phyloP scores from a whole-genome alignment of 2,888 invertebrate species.

The Graphium colonna region DNA sequence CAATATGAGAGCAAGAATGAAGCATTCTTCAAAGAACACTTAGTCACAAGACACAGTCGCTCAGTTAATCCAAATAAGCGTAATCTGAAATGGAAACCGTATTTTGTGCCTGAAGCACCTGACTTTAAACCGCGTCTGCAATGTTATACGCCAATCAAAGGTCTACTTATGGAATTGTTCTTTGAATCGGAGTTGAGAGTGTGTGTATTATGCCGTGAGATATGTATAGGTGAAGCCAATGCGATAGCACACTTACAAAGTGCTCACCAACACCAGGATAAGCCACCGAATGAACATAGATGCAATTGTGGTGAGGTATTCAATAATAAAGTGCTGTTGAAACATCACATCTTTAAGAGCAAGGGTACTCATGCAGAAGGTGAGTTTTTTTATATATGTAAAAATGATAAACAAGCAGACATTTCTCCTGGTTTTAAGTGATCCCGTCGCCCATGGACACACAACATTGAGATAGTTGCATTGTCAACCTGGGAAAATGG shows the following conservation, averaged over 20 bases:
- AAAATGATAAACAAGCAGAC: too few relatives aligned
- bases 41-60: conserved; percentile 31
- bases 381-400: conserved; percentile 11
- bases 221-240: conserved; percentile 33
- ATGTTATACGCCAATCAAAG: conserved; percentile 4
- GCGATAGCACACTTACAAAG: conserved; percentile 36
- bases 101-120: conserved; percentile 19
- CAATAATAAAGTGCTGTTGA: conserved; percentile 44
- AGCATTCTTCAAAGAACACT: conserved; percentile 33
- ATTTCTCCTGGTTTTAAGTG: too few relatives aligned
- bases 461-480: too few relatives aligned
- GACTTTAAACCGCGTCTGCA: conserved; percentile 20
- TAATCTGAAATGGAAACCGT: conserved; percentile 11
- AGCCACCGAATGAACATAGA: conserved; percentile 14
- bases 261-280: conserved; percentile 29
- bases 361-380: conserved; percentile 20
- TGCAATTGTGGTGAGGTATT: conserved; percentile 51
- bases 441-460: too few relatives aligned
- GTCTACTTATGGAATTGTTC: background rate
- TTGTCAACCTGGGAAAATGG: too few relatives aligned
- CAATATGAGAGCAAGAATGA: conserved; percentile 32
- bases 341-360: conserved; percentile 47
- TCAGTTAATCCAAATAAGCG: background rate
- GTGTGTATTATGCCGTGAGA: conserved; percentile 50
- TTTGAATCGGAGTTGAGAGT: conserved; percentile 30